Evolutionary conservation across 2,113 vertebrate species (phyloP).

Genomic region (Casuarius casuarius): DNA sequence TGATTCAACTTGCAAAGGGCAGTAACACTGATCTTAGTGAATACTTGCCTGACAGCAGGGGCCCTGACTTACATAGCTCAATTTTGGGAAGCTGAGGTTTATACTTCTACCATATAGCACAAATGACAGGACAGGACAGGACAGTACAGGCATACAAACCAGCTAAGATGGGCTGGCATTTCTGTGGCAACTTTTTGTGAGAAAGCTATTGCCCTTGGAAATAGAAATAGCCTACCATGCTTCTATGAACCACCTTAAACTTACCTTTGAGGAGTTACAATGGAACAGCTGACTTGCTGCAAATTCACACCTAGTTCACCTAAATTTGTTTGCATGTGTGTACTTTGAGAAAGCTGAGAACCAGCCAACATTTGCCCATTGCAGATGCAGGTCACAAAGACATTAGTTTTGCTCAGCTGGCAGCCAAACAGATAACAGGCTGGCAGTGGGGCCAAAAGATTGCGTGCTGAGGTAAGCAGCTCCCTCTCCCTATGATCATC

Average conservation of each 20-base stretch:
- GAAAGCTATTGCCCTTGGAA: not conserved
- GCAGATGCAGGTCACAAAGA: not conserved
- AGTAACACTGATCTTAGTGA: not conserved
- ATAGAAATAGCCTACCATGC: not conserved
- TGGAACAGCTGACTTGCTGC: not conserved
- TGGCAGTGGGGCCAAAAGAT: not conserved
- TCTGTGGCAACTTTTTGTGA: not conserved
- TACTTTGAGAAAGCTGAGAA: not conserved
- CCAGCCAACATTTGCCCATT: rapidly evolving
- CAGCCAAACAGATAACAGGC: constrained; percentile 37
- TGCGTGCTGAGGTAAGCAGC: constrained; percentile 39
- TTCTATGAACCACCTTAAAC: not conserved
- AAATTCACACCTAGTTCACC: constrained; percentile 16
- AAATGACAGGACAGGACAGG: not conserved
- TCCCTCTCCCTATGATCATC: not conserved
- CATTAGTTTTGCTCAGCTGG: constrained; percentile 2
- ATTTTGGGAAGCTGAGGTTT: not conserved
- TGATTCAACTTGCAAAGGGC: not conserved
- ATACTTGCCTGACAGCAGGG: not conserved
- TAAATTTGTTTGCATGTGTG: not conserved
- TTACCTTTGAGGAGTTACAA: not conserved
- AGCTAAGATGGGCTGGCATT: not conserved
- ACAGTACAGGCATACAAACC: rapidly evolving
- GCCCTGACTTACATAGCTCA: not conserved
- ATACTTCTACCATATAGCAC: rapidly evolving